phyloP scores from a whole-genome alignment of 2,888 invertebrate species.

The Lysandra bellargus region DNA sequence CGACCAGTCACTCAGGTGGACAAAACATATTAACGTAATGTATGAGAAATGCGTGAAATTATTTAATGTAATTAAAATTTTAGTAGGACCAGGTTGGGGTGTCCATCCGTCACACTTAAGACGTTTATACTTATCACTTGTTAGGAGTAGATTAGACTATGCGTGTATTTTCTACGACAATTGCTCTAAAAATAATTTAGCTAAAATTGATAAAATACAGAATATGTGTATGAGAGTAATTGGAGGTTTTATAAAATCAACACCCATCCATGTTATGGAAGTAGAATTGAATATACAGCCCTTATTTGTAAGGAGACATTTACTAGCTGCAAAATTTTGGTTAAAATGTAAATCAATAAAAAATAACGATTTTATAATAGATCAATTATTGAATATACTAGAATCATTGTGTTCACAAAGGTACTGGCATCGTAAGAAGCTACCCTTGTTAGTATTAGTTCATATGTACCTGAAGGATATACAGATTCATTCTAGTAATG shows the following conservation, averaged over 20 bases:
- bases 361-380: no score
- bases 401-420: background rate
- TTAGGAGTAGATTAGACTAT: conserved; percentile 44
- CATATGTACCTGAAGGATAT: background rate
- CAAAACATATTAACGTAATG: background rate
- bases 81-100: conserved; percentile 44
- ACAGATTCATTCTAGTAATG: background rate
- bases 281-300: no score
- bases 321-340: no score
- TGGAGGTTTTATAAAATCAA: conserved; percentile 8
- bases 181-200: background rate
- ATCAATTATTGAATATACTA: no score
- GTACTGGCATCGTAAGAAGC: background rate
- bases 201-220: background rate
- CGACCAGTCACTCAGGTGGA: background rate
- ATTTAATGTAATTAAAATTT: conserved; percentile 43
- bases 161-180: conserved; percentile 23
- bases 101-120: conserved; percentile 44
- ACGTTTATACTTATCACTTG: conserved; percentile 37
- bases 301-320: no score
- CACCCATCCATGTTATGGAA: background rate
- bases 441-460: background rate
- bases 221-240: background rate
- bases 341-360: no score
- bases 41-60: conserved; percentile 39